These are phyloP conservation scores for Tenthredo distinguenda DNA, from an alignment of 2,888 invertebrate species.

Conservation along the genomic window DNA sequence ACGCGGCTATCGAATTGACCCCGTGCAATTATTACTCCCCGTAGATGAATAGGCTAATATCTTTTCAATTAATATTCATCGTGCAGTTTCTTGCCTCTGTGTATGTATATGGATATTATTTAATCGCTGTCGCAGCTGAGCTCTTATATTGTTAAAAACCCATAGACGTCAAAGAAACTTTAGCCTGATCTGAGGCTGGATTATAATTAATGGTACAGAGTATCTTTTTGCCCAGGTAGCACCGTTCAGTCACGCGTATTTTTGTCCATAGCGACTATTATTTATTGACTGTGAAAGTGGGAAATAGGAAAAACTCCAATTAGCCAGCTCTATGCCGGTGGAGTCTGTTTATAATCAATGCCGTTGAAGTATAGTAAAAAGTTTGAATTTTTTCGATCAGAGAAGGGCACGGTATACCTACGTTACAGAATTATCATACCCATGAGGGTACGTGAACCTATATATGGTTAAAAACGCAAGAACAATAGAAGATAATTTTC, in stretches of 20 bases:
- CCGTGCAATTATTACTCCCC: conserved; percentile 27
- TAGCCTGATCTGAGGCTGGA: background rate
- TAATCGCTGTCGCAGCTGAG: background rate
- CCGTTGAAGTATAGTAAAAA: no score
- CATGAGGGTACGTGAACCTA: background rate
- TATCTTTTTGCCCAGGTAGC: background rate
- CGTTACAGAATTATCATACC: background rate
- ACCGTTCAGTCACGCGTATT: background rate
- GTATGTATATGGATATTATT: background rate
- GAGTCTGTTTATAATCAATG: background rate
- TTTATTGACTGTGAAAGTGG: background rate
- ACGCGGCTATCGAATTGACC: conserved; percentile 17
- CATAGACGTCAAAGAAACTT: background rate
- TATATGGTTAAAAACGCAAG: background rate
- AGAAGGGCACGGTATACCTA: background rate
- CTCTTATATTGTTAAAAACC: background rate
- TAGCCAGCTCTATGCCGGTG: background rate
- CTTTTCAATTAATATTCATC: conserved; percentile 44
- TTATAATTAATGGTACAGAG: background rate
- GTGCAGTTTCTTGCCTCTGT: background rate
- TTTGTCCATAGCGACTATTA: background rate
- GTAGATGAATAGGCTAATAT: background rate
- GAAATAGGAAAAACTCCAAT: background rate
- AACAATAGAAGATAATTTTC: conserved; percentile 17
- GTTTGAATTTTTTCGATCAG: background rate